Conservation (phyloP, 1,140 invertebrate genomes). For the Zaprionus davidi region DNA sequence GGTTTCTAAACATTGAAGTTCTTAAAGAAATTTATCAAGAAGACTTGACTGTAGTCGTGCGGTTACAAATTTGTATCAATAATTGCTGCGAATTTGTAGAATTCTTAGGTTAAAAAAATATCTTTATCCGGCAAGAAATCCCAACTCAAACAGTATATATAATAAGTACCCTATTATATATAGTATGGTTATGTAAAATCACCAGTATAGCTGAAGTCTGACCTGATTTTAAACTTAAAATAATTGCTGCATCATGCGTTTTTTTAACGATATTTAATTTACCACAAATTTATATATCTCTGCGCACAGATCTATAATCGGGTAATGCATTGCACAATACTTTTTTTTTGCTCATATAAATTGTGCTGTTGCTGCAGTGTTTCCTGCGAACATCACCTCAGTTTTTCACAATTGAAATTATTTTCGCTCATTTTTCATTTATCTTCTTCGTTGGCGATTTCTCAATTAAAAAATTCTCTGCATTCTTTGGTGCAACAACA, state of each 20-base stretch:
- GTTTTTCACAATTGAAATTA: conserved; percentile 24
- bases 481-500: conserved; percentile 9
- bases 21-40: too few species aligned
- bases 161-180: too few species aligned
- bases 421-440: conserved; percentile 32
- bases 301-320: not conserved
- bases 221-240: not conserved
- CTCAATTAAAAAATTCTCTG: conserved; percentile 34
- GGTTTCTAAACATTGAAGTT: too few species aligned
- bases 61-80: too few species aligned
- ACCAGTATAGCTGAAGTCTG: not conserved
- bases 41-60: too few species aligned
- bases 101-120: too few species aligned
- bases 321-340: not conserved
- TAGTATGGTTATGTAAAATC: too few species aligned
- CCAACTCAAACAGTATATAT: too few species aligned
- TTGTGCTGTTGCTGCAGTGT: not conserved
- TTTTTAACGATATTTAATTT: not conserved
- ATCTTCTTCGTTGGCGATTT: conserved; percentile 22
- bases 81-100: too few species aligned
- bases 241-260: not conserved
- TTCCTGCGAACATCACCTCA: not conserved
- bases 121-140: too few species aligned
- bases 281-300: not conserved
- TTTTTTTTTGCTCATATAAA: not conserved